Conservation (phyloP, 92 coral and sea anemone species). For the Heliopora coerulea region DNA sequence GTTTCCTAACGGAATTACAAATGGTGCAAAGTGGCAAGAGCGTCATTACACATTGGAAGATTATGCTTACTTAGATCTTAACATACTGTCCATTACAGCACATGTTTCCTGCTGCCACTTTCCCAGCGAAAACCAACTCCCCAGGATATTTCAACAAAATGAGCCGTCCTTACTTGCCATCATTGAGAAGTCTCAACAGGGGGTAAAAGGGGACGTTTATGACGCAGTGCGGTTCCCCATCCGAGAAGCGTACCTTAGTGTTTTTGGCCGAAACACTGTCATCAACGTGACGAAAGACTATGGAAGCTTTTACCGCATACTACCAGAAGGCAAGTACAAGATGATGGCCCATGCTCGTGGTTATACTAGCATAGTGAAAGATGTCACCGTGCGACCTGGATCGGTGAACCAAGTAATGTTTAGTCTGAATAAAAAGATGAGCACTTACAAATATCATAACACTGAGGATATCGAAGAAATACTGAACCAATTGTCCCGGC, state of each 20-base stretch:
- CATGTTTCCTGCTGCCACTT: constrained; percentile 89
- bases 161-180: constrained; percentile 71
- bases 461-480: constrained; percentile 59
- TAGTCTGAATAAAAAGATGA: constrained; percentile 54
- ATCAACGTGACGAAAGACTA: constrained; percentile 57
- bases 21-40: constrained; percentile 77
- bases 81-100: constrained; percentile 70
- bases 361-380: constrained; percentile 70
- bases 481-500: constrained; percentile 54
- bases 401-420: constrained; percentile 57
- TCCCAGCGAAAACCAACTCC: constrained; percentile 55
- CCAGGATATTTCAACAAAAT: constrained; percentile 61
- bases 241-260: constrained; percentile 55
- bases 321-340: constrained; percentile 83
- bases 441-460: constrained; percentile 61
- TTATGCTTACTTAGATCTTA: constrained; percentile 66
- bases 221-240: constrained; percentile 60
- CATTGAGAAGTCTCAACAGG: constrained; percentile 72
- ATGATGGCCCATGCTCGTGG: constrained; percentile 77
- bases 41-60: constrained; percentile 88
- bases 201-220: constrained; percentile 66
- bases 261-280: constrained; percentile 48
- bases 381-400: constrained; percentile 61
- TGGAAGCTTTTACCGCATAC: constrained; percentile 65
- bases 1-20: constrained; percentile 66